A percentile compares a stretch with the other conserved stretches of the same genome.
phyloP scores from a whole-genome alignment of 2,113 vertebrate genomes.

The Mohoua ochrocephala region DNA sequence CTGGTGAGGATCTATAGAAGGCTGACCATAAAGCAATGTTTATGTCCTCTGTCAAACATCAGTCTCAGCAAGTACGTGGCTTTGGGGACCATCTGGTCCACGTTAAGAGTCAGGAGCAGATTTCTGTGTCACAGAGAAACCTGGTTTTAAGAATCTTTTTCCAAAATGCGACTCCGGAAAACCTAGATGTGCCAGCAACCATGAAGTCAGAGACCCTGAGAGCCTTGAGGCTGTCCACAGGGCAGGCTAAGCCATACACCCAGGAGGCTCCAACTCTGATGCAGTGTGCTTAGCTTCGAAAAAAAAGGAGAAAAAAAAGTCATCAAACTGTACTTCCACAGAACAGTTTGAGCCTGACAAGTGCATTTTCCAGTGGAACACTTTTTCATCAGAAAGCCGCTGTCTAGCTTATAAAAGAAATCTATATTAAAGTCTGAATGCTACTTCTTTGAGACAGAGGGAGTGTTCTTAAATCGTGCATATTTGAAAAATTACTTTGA shows the following conservation, averaged over 20 bases:
- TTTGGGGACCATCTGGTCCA: constrained; percentile 21
- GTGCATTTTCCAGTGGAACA: constrained; percentile 54
- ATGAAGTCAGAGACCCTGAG: background rate
- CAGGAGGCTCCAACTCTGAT: background rate
- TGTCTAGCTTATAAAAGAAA: constrained; percentile 29
- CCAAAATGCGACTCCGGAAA: background rate
- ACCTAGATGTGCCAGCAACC: background rate
- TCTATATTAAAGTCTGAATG: background rate
- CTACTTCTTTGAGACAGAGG: background rate
- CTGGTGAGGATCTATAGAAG: background rate
- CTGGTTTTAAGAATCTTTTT: background rate
- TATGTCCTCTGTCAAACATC: background rate
- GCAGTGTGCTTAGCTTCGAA: background rate
- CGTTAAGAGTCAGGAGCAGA: background rate
- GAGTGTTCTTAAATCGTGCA: background rate
- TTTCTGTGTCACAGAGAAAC: background rate
- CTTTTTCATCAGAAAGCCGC: background rate
- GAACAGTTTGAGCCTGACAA: constrained; percentile 30
- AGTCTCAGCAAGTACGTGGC: background rate
- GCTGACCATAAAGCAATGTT: background rate
- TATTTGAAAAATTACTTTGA: background rate
- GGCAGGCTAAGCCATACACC: background rate
- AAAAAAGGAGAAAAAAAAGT: background rate
- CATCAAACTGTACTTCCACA: background rate
- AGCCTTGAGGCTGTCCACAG: background rate